A percentile compares a stretch with the other conserved stretches of the same genome.
Evolutionary conservation across 2,888 invertebrate species (phyloP).

Genomic region (Daptonema setosum): DNA sequence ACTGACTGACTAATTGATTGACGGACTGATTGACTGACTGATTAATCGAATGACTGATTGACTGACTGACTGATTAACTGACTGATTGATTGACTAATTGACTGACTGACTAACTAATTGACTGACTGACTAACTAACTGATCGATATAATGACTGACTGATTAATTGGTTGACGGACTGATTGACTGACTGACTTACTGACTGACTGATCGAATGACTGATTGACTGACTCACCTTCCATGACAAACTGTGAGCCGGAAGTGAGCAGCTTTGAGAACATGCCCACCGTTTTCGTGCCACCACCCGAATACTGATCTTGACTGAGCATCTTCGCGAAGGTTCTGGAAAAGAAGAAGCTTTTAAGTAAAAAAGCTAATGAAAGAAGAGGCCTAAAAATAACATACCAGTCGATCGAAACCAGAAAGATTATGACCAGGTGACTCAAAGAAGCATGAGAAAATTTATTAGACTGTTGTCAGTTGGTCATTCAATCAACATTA

Average conservation of each 20-base stretch:
- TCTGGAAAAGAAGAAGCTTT: conserved; percentile 6
- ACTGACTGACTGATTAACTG: neutral
- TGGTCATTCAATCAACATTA: too few species aligned
- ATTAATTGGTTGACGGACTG: neutral
- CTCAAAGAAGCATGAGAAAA: neutral
- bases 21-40: too few species aligned
- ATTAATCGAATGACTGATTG: neutral
- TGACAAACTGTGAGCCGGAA: conserved; percentile 89
- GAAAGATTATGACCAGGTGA: neutral
- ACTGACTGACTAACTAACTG: neutral
- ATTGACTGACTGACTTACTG: neutral
- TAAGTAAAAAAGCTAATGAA: neutral
- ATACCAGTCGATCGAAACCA: neutral
- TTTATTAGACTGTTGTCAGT: too few species aligned
- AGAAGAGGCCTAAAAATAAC: neutral
- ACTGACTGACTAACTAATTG: too few species aligned
- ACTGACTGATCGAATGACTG: neutral
- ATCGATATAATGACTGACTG: neutral
- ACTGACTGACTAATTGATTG: neutral
- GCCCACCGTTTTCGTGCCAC: conserved; percentile 74
- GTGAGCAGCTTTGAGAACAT: conserved; percentile 96
- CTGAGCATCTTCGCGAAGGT: conserved; percentile 14
- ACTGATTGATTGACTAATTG: conserved; percentile 6
- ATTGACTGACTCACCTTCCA: conserved; percentile 48
- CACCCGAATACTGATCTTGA: conserved; percentile 46